Conservation (phyloP, 2,113 vertebrate genomes). For the Oceanites oceanicus region DNA sequence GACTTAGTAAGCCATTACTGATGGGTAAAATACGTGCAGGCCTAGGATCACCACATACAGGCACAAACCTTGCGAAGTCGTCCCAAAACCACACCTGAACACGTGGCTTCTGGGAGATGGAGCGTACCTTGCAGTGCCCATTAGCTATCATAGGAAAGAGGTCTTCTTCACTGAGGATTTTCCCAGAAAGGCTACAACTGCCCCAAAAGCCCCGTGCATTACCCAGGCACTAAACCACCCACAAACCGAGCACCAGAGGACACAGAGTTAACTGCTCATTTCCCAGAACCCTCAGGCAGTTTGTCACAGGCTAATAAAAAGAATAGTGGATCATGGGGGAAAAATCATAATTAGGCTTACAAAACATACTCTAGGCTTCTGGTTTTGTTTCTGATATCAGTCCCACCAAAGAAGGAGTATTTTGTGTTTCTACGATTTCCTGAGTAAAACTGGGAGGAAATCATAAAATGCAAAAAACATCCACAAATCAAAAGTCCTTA, state of each 20-base stretch:
- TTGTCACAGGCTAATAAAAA: conserved; percentile 16
- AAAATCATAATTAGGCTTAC: conserved; percentile 24
- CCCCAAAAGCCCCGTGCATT: neutral
- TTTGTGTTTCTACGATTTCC: conserved; percentile 18
- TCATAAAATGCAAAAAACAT: neutral
- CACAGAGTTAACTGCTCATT: neutral
- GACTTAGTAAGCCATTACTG: neutral
- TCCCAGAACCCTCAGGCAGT: neutral
- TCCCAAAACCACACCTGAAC: neutral
- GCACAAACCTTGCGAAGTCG: neutral
- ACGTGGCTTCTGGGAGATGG: rapidly evolving
- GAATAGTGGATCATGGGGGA: neutral
- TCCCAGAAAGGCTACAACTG: neutral
- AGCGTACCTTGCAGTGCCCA: neutral
- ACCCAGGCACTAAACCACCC: neutral
- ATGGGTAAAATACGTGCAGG: neutral
- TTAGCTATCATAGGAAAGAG: neutral
- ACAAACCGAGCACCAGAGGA: neutral
- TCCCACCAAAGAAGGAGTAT: neutral
- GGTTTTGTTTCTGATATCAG: conserved; percentile 4
- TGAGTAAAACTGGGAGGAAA: neutral
- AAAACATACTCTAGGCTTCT: neutral
- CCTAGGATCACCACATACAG: neutral
- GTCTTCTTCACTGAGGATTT: neutral
- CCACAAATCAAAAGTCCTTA: conserved; percentile 20